Base-by-base conservation (phyloP, 1,140 invertebrate species). In the Bombus picipes region DNA sequence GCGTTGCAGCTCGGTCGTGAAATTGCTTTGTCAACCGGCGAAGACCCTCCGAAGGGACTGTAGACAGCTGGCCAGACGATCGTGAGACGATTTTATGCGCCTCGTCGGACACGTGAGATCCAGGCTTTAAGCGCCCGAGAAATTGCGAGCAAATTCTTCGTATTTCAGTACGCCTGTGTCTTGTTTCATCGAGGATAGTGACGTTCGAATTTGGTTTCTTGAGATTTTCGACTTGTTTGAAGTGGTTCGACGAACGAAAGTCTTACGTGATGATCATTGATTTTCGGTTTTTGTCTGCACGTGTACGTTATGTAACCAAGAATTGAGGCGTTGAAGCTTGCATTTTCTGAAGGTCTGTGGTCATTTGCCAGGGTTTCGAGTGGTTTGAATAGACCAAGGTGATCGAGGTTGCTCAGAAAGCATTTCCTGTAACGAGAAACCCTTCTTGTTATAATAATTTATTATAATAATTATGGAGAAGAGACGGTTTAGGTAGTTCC, bases 11-110 rank as follows among this genome's bases (percentile, higher is more conserved):
- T 74, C 78, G 80, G 75, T 78, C 87, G 87, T 89, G 87, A 89
- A 88, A 89, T 89, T 89, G 88, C 83, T 89, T 89, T 89, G 88
- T 89, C 88, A 89, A 86, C 83, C 88, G 87, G 75, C 66, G 79
- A 68, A 80, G 28, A 57, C 87, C 78, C 66, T 86, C 6, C 68
- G 68, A 76, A 66, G 70, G 78, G 73, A 62, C 65, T 73, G 68
- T 57, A 47, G 73, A 76, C 74, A 71, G 68, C 73, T 78, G 65
- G 74, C 76, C 72, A 84, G 87, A 89, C 87, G 87, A 89, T 89
- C 80, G 68, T 83, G 84, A 89, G 87, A 90, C 88, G 77, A 87
- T 90, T 89, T 65, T 74, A 70, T 72, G 75, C 88, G 88, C 79
- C 32, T 89, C 85, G 85, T 81, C 71, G 85, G 39, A 25, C 78